Conservation (phyloP, 2,797 vertebrate genomes). For the Coregonus sp. region DNA sequence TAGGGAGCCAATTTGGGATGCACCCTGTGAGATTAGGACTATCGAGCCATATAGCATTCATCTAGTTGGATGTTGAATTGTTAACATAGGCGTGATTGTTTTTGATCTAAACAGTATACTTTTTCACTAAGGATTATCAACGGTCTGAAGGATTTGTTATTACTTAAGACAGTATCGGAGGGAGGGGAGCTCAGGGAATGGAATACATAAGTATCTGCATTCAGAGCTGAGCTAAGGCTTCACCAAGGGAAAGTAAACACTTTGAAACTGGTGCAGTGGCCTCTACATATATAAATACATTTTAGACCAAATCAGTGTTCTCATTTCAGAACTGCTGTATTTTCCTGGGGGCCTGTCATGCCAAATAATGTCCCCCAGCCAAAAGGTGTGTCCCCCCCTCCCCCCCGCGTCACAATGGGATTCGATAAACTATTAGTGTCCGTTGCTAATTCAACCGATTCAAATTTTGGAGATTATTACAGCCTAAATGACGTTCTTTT, state of each 20-base stretch:
- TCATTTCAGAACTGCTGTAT: no score
- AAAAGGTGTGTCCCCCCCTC: no score
- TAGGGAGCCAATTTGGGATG: background rate
- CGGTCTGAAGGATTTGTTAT: slow-evolving; percentile 9
- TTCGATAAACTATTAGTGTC: no score
- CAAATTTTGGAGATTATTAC: no score
- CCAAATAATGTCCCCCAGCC: no score
- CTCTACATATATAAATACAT: background rate
- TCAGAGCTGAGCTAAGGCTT: background rate
- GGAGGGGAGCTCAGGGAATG: no score
- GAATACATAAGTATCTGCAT: background rate
- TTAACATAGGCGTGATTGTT: slow-evolving; percentile 48
- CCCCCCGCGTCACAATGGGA: no score
- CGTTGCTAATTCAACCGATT: no score
- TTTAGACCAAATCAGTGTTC: no score
- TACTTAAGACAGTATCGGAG: background rate
- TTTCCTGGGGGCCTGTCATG: no score
- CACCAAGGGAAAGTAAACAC: background rate
- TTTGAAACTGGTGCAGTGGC: background rate
- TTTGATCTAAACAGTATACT: slow-evolving; percentile 17
- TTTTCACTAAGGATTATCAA: slow-evolving; percentile 3
- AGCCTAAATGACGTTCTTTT: no score
- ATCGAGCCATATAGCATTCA: slow-evolving; percentile 2
- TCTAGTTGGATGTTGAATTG: slow-evolving; percentile 34
- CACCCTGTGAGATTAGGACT: background rate